Evolutionary conservation across 2,113 vertebrate species (phyloP).

Genomic region (Nothocercus julius): DNA sequence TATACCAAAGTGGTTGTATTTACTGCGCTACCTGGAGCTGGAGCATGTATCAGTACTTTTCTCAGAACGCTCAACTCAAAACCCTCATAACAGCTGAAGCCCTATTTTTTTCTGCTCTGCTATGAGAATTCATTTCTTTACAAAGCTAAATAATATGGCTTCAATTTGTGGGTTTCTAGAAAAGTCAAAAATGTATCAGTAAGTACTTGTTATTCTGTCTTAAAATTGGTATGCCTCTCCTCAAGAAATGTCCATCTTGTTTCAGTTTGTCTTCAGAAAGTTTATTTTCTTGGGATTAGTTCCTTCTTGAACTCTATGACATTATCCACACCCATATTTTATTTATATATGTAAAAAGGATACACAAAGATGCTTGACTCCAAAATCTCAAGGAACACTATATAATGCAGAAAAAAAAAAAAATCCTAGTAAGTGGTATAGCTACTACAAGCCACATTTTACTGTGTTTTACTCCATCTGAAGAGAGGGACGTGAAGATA

Average conservation of each 20-base stretch:
- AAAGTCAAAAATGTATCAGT: neutral
- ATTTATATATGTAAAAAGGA: neutral
- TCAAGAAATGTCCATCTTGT: neutral
- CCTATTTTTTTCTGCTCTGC: neutral
- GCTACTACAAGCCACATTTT: neutral
- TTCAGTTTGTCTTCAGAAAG: neutral
- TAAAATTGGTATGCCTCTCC: neutral
- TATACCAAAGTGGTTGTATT: neutral
- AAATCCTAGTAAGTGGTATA: neutral
- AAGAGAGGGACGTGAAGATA: neutral
- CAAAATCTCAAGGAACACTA: neutral
- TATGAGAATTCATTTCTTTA: neutral
- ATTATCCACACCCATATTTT: neutral
- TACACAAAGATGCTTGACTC: neutral
- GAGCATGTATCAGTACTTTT: neutral
- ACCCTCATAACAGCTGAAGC: neutral
- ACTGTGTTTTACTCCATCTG: neutral
- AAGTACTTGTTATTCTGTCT: neutral
- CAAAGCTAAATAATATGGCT: neutral
- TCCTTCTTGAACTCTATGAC: neutral
- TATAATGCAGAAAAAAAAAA: neutral
- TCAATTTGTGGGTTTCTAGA: neutral
- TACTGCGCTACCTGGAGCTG: neutral
- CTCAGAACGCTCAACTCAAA: neutral
- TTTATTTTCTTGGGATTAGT: neutral